A percentile compares a stretch with the other conserved stretches of the same genome.
Conservation (phyloP, 2,888 invertebrate genomes). For the Drosophila sordidapex region DNA sequence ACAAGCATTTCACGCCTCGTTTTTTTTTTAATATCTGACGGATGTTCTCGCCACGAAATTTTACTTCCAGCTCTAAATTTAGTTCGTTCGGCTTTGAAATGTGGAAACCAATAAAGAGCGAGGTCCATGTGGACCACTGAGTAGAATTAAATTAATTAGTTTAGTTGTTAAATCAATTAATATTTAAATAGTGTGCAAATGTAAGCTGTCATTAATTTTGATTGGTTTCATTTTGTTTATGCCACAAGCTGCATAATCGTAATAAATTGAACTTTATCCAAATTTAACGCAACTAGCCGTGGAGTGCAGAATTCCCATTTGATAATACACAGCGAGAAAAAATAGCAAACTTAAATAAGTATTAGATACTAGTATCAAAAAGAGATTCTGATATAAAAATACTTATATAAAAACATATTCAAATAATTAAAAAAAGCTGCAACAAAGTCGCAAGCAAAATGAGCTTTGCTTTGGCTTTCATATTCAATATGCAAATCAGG, state of each 20-base stretch:
- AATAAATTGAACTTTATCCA: background rate
- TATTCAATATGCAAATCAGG: slow-evolving; percentile 71
- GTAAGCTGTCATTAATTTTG: background rate
- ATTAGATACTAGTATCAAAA: too few relatives aligned
- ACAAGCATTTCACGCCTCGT: slow-evolving; percentile 4
- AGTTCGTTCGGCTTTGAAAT: slow-evolving; percentile 48
- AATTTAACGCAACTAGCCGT: background rate
- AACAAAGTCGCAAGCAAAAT: background rate
- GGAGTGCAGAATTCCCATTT: background rate
- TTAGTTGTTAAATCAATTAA: slow-evolving; percentile 16
- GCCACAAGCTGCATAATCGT: background rate
- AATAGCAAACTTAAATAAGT: too few relatives aligned
- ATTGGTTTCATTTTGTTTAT: background rate
- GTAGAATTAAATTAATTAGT: slow-evolving; percentile 37
- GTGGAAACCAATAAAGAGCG: slow-evolving; percentile 2
- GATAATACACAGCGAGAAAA: background rate
- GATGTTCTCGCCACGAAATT: slow-evolving; percentile 35
- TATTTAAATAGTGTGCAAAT: slow-evolving; percentile 4
- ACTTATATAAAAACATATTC: too few relatives aligned
- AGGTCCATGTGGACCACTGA: background rate
- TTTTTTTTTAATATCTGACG: slow-evolving; percentile 2
- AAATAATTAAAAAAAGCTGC: background rate
- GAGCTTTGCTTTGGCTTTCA: slow-evolving; percentile 24
- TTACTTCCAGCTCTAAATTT: slow-evolving; percentile 32
- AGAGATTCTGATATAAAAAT: too few relatives aligned